Evolutionary conservation across 2,113 vertebrate species (phyloP).

Genomic region (Psilopsiagon aurifrons): DNA sequence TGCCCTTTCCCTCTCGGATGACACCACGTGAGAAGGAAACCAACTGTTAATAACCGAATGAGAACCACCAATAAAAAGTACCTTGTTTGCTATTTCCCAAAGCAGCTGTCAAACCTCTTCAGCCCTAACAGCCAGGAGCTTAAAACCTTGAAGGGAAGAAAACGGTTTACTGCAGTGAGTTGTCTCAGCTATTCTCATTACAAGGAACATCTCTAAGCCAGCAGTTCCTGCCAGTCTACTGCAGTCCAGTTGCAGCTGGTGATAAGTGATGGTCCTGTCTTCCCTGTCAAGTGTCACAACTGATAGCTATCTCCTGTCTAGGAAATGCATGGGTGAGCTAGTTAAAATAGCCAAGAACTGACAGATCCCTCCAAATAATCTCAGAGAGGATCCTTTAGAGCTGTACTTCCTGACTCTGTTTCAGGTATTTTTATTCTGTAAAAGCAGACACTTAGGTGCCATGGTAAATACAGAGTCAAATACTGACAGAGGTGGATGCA

Average conservation of each 20-base stretch:
- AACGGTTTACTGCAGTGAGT: not conserved
- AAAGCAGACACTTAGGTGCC: not conserved
- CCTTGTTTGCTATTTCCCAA: not conserved
- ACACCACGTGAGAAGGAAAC: not conserved
- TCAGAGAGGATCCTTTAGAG: not conserved
- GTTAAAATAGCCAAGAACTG: not conserved
- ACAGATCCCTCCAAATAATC: not conserved
- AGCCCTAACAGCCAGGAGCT: not conserved
- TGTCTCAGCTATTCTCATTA: not conserved
- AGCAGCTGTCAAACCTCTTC: conserved; percentile 12
- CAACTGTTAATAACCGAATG: not conserved
- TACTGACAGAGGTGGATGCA: not conserved
- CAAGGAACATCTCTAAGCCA: not conserved
- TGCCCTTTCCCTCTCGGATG: not conserved
- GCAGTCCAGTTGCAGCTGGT: not conserved
- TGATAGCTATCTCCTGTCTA: not conserved
- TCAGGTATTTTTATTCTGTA: not conserved
- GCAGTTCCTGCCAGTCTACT: not conserved
- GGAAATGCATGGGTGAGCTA: not conserved
- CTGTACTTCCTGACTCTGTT: not conserved
- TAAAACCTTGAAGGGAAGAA: not conserved
- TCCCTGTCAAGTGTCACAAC: not conserved
- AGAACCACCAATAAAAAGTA: not conserved
- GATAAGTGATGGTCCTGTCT: not conserved
- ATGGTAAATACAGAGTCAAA: not conserved